Conservation (phyloP, 2,888 invertebrate genomes). For the Andrena camellia region DNA sequence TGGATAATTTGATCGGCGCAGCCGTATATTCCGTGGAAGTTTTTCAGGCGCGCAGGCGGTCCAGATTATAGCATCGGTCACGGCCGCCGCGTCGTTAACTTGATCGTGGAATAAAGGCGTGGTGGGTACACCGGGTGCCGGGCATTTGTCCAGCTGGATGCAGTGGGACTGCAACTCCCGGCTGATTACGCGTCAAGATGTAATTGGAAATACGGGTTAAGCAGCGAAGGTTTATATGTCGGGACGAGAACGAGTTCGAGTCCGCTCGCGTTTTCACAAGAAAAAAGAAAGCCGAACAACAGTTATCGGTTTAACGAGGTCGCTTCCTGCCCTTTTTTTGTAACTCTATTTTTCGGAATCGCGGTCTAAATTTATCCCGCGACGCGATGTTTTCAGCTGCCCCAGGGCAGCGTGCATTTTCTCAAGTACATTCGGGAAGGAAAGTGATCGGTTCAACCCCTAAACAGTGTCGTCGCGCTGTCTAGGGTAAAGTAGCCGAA, state of each 20-base stretch:
- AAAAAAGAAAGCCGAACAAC: constrained; percentile 51
- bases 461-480: no score
- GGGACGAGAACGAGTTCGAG: constrained; percentile 55
- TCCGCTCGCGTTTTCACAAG: constrained; percentile 41
- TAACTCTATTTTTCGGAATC: constrained; percentile 19
- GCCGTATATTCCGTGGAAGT: constrained; percentile 24
- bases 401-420: background rate
- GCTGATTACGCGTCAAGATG: constrained; percentile 58
- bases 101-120: constrained; percentile 54
- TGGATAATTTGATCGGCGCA: constrained; percentile 50
- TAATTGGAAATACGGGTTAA: constrained; percentile 67
- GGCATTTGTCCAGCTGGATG: constrained; percentile 42
- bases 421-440: background rate
- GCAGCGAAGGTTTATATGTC: constrained; percentile 59
- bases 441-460: constrained; percentile 5
- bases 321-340: constrained; percentile 51
- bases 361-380: constrained; percentile 29
- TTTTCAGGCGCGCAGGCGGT: constrained; percentile 21
- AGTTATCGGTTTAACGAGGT: constrained; percentile 60
- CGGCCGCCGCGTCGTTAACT: constrained; percentile 41
- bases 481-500: no score
- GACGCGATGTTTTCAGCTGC: background rate
- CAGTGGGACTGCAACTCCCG: constrained; percentile 40
- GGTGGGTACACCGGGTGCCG: constrained; percentile 48
- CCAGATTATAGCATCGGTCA: constrained; percentile 36